Evolutionary conservation across 2,797 vertebrate species (phyloP), one percentile per base, ranked within the genome.

Genomic region (Pipistrellus pipistrellus): DNA sequence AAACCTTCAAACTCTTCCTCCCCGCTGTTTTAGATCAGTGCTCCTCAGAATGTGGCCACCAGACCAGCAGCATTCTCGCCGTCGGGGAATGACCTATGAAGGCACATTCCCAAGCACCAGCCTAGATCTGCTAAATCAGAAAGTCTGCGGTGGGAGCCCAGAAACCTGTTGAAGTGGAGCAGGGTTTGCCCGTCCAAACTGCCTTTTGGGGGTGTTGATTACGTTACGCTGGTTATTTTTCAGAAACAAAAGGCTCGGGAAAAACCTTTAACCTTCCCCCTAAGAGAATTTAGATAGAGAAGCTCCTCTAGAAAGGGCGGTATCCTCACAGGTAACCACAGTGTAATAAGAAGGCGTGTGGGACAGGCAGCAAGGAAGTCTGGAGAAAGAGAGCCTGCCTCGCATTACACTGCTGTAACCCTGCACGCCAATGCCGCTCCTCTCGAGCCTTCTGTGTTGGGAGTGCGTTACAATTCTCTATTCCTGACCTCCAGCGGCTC

Each of bases 91-190:
- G 8, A 57, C 3, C 14, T 46, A 84, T 57, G 71, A 75, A 64
- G 20, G n/a, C 30, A 71, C 32, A 59, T 73, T 76, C 5, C 90
- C 11, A 8, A 72, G 20, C 32, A 17, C 32, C 11, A 21, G 69
- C 13, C 27, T 27, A 27, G 25, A 77, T 20, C 20, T 27, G 32
- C 44, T 62, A 15, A 69, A 62, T 41, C 82, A n/a, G 59, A 95
- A 55, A 51, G 66, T 92, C 77, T 90, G 55, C 11, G 32, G 48
- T 82, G 62, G 25, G 46, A 84, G 25, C 25, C 53, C 38, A 95
- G 73, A 76, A 82, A 88, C 25, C 69, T 83, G 64, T 17, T 11
- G 41, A 35, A 66, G 8, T 5, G 80, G 14, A 11, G 44, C 59
- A 66, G 80, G 48, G 59, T 83, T 48, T 48, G 20, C 30, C 30